Evolutionary conservation across 2,888 invertebrate genomes (phyloP).

Genomic region (Catocala nupta): DNA sequence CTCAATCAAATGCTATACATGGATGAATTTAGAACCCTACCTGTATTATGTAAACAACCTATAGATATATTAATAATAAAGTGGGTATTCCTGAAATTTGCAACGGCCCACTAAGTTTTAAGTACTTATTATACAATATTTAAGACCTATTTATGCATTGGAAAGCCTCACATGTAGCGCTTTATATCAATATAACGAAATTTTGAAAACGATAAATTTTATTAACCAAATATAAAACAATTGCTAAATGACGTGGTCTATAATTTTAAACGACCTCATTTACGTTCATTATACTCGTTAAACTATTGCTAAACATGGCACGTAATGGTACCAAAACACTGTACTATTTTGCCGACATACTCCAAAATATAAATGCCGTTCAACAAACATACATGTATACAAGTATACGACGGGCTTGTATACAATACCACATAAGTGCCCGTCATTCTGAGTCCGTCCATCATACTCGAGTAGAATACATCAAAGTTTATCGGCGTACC

Average conservation of each 20-base stretch:
- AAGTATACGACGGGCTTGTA: constrained; percentile 14
- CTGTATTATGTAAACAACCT: no score
- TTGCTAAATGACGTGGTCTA: background rate
- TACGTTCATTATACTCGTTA: constrained; percentile 1
- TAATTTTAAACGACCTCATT: background rate
- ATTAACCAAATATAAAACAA: background rate
- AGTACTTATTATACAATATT: no score
- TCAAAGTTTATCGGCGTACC: constrained; percentile 44
- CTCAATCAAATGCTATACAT: no score
- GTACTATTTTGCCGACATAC: background rate
- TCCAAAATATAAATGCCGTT: background rate
- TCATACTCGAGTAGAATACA: constrained; percentile 46
- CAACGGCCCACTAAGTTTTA: no score
- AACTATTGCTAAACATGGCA: constrained; percentile 13
- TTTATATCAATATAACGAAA: no score
- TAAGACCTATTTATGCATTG: no score
- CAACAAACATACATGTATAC: background rate
- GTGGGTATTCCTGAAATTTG: no score
- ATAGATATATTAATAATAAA: no score
- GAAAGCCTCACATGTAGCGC: no score
- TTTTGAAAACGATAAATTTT: no score
- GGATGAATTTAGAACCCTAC: no score
- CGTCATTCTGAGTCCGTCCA: constrained; percentile 38
- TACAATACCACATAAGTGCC: constrained; percentile 32
- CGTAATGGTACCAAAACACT: constrained; percentile 17